phyloP scores from a whole-genome alignment of 2,888 invertebrate species.

The Cerceris rybyensis region DNA sequence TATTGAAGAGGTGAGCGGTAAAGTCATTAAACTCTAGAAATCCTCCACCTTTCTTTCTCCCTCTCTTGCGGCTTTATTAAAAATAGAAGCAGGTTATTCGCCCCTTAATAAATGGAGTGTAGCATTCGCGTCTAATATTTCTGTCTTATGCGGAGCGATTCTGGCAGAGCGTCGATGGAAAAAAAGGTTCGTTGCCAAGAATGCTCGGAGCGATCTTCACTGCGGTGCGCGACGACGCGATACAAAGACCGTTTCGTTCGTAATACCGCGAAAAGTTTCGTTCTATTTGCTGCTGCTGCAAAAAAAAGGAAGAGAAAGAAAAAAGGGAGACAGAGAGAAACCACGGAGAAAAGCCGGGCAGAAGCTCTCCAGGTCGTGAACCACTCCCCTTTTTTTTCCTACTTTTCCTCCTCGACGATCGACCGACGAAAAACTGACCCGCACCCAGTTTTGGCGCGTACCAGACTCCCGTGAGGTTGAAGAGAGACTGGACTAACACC shows the following conservation, averaged over 20 bases:
- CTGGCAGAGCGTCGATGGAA: conserved; percentile 31
- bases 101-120: background rate
- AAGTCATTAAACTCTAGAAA: no score
- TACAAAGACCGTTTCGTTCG: conserved; percentile 53
- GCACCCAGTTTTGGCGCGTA: conserved; percentile 54
- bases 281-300: conserved; percentile 30
- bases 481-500: conserved; percentile 40
- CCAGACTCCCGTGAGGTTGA: conserved; percentile 25
- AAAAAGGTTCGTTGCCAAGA: conserved; percentile 53
- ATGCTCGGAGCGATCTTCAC: conserved; percentile 54
- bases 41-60: no score
- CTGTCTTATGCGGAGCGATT: conserved; percentile 33
- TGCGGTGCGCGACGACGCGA: conserved; percentile 42
- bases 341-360: conserved; percentile 5
- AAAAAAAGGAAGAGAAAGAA: conserved; percentile 1
- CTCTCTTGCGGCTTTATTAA: no score
- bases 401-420: conserved; percentile 20
- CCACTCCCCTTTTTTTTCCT: background rate
- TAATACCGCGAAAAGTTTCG: conserved; percentile 51
- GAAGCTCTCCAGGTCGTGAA: conserved; percentile 28
- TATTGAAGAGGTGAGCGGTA: no score
- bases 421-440: conserved; percentile 57
- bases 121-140: conserved; percentile 14
- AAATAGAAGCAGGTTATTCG: no score
- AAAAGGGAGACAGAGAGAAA: conserved; percentile 5